Evolutionary conservation across 1,140 invertebrate genomes (phyloP).

Genomic region (Dryas iulia): DNA sequence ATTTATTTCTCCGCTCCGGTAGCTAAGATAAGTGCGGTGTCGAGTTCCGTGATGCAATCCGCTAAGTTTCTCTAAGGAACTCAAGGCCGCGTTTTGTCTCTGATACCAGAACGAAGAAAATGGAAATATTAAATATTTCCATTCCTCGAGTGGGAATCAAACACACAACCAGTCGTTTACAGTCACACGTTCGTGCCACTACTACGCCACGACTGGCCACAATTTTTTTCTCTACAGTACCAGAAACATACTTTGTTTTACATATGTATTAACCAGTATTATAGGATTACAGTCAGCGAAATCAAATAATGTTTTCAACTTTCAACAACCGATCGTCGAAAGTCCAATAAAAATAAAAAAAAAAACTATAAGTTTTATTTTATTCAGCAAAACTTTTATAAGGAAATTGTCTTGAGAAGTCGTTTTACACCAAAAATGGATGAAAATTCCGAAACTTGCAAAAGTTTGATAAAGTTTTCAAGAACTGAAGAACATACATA

Average conservation of each 20-base stretch:
- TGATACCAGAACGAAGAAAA: too few species aligned
- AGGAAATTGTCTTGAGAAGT: background rate
- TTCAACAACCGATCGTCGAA: background rate
- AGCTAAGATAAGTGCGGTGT: too few species aligned
- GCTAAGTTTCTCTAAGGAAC: too few species aligned
- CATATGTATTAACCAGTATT: background rate
- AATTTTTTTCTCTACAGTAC: background rate
- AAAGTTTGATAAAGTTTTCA: background rate
- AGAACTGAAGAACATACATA: background rate
- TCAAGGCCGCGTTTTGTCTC: too few species aligned
- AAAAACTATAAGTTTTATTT: background rate
- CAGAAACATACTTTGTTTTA: too few species aligned
- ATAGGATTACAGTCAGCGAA: background rate
- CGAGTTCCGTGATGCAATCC: too few species aligned
- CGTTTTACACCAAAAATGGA: constrained; percentile 1
- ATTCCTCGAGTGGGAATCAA: too few species aligned
- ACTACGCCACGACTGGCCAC: background rate
- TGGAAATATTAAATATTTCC: too few species aligned
- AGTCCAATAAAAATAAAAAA: background rate
- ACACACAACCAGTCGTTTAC: too few species aligned
- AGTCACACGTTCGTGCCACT: too few species aligned
- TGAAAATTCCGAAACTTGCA: background rate
- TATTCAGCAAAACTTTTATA: background rate
- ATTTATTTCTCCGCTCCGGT: too few species aligned
- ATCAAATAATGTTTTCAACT: background rate